Evolutionary conservation across 1,140 invertebrate species (phyloP).

Genomic region (Battus philenor): DNA sequence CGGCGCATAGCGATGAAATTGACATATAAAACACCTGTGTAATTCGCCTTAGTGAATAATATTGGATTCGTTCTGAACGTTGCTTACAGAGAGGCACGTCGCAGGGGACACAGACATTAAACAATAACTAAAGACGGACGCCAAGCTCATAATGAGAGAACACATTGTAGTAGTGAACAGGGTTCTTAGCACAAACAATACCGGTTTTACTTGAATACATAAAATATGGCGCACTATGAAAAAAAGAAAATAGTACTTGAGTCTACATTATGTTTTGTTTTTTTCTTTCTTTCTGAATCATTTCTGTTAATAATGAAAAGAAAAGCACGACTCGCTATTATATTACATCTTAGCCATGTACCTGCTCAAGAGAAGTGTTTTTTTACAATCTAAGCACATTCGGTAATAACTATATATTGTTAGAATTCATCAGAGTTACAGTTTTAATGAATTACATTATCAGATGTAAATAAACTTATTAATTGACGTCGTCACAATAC

Average conservation of each 20-base stretch:
- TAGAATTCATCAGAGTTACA: too few relatives aligned
- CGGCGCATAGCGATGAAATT: not conserved
- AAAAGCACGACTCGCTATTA: not conserved
- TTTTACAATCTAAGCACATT: too few relatives aligned
- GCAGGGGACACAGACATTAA: slow-evolving; percentile 3
- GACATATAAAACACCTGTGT: slow-evolving; percentile 12
- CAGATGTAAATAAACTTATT: not conserved
- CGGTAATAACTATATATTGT: too few relatives aligned
- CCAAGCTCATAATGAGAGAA: not conserved
- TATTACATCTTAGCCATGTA: not conserved
- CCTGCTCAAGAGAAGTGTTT: too few relatives aligned
- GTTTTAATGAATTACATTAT: not conserved
- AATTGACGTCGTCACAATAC: not conserved
- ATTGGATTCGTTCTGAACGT: not conserved
- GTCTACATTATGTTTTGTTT: slow-evolving; percentile 1
- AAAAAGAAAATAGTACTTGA: slow-evolving; percentile 2
- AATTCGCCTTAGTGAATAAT: slow-evolving; percentile 5
- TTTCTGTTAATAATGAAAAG: not conserved
- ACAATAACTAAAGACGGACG: slow-evolving; percentile 10
- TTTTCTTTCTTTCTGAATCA: slow-evolving; percentile 1
- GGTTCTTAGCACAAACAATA: slow-evolving; percentile 6
- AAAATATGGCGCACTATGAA: slow-evolving; percentile 2
- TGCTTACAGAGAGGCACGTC: not conserved
- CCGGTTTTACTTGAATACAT: slow-evolving; percentile 15
- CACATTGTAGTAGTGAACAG: not conserved